Evolutionary conservation across 2,888 invertebrate genomes (phyloP).

Genomic region (Rhodophaea formosa): DNA sequence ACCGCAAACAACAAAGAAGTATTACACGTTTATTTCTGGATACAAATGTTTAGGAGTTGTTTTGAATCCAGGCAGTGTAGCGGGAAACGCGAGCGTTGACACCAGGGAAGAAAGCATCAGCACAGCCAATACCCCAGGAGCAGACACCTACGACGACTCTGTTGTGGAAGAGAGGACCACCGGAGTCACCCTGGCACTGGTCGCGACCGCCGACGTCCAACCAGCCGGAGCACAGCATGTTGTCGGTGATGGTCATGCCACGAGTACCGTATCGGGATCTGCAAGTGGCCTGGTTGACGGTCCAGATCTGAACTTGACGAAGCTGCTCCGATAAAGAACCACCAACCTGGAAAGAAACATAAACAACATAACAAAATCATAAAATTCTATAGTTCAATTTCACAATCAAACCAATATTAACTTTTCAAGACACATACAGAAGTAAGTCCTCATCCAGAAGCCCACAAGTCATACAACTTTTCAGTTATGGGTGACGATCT

Average conservation of each 20-base stretch:
- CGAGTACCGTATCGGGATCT: conserved; percentile 32
- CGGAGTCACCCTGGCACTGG: conserved; percentile 60
- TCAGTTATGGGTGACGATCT: no score
- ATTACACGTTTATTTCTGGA: no score
- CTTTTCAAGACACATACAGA: no score
- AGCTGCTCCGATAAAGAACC: conserved; percentile 38
- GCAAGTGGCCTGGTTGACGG: conserved; percentile 41
- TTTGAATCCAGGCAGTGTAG: conserved; percentile 47
- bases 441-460: no score
- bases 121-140: conserved; percentile 45
- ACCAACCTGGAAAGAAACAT: conserved; percentile 24
- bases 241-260: conserved; percentile 33
- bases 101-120: conserved; percentile 39
- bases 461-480: no score
- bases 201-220: conserved; percentile 58
- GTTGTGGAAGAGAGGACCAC: conserved; percentile 58
- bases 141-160: conserved; percentile 45
- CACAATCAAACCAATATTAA: no score
- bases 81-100: conserved; percentile 48
- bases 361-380: no score
- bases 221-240: conserved; percentile 59
- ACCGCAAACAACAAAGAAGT: no score
- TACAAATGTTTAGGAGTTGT: conserved; percentile 35
- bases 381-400: no score
- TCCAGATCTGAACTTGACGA: conserved; percentile 46